Percentiles rank a stretch among this genome's conserved stretches.
Evolutionary conservation across 2,797 vertebrate species (phyloP).

Genomic region (Gymnocypris eckloni): DNA sequence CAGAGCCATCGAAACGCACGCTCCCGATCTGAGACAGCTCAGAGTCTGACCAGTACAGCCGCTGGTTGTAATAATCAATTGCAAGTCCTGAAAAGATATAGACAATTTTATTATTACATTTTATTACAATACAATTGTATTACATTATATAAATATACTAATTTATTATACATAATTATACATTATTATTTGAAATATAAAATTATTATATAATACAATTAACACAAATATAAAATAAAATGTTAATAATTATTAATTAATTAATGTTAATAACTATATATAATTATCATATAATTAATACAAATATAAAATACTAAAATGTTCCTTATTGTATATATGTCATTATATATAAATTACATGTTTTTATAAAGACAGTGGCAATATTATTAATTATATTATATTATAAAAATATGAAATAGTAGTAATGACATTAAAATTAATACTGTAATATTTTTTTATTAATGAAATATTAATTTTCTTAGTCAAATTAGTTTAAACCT

Average conservation of each 20-base stretch:
- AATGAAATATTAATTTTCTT: not conserved
- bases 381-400: not conserved
- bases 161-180: no score
- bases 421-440: not conserved
- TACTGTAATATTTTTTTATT: not conserved
- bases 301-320: no score
- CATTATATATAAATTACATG: no score
- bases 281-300: no score
- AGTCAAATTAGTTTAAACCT: not conserved
- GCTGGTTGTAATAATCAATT: slow-evolving; percentile 85
- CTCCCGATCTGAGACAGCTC: slow-evolving; percentile 87
- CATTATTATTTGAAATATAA: no score
- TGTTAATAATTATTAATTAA: not conserved
- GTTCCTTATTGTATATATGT: no score
- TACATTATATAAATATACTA: no score
- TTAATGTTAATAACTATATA: no score
- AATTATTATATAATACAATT: not conserved
- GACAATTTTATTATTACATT: not conserved
- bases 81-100: slow-evolving; percentile 77
- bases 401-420: not conserved
- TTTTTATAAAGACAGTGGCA: no score
- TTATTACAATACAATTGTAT: not conserved
- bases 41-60: slow-evolving; percentile 88
- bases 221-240: not conserved
- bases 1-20: slow-evolving; percentile 82